Evolutionary conservation across 2,888 invertebrate genomes (phyloP), one percentile per base, ranked within the genome.

Genomic region (Cantharis flavilabris): DNA sequence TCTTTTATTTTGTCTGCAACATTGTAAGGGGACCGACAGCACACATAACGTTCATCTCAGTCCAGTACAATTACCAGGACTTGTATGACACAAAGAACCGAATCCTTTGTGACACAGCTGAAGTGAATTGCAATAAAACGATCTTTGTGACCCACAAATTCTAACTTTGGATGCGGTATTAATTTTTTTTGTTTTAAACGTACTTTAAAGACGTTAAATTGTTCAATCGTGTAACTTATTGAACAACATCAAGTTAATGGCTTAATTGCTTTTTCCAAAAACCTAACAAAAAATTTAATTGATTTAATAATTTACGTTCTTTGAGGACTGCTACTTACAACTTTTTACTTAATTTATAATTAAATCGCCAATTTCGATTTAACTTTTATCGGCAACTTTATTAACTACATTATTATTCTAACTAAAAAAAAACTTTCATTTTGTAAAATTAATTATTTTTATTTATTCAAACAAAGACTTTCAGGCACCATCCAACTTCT

Each of bases 41-140:
- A 49, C 49, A 76, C 73, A 78, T 73, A 78, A 75, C 78, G 30
- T 72, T 78, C 77, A 75, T 71, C 75, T 77, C 49, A n/a, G 76
- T 76, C 76, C 71, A 72, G 76, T 30, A 73, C 78, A 76, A 78
- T 78, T 76, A 78, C 78, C 71, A 49, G 62, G 73, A 76, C 76
- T 78, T 76, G 73, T 78, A 73, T 73, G 75, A 76, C 78, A 78
- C 78, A 78, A 78, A 75, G 78, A 75, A 78, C 65, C 23, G 23
- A 76, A 67, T 62, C 69, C 73, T 78, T 78, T 75, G 77, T 75
- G 71, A 70, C 70, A 77, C 75, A 75, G 72, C 75, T 72, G 49
- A 75, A 77, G 72, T 72, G 72, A 74, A 75, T 69, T 72, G 67
- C 72, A 77, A 75, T 72, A 75, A 75, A 77, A 75, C 77, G 75